Conservation (phyloP, 1,140 invertebrate genomes). For the Copidosoma floridanum region DNA sequence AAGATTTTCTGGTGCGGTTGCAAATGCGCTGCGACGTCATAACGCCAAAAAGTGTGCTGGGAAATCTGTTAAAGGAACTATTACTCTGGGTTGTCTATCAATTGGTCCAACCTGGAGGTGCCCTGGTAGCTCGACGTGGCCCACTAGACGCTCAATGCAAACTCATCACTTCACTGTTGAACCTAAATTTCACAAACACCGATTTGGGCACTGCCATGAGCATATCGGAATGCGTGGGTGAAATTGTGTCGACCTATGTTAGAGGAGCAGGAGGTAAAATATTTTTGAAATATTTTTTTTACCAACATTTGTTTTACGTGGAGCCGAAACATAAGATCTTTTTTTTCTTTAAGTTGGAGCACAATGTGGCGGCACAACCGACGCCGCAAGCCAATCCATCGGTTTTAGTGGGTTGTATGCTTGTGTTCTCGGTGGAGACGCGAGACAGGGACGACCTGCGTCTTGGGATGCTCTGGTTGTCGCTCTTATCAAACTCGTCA, state of each 20-base stretch:
- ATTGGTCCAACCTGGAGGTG: slow-evolving; percentile 69
- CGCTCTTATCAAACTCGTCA: slow-evolving; percentile 67
- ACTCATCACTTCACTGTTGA: slow-evolving; percentile 67
- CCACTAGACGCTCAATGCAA: slow-evolving; percentile 80
- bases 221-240: slow-evolving; percentile 71
- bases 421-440: slow-evolving; percentile 64
- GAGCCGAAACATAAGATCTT: slow-evolving; percentile 16
- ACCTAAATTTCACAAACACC: slow-evolving; percentile 66
- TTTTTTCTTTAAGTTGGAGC: slow-evolving; percentile 39
- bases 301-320: too few species aligned
- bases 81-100: slow-evolving; percentile 71
- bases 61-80: slow-evolving; percentile 66
- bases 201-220: slow-evolving; percentile 72
- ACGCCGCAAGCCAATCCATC: slow-evolving; percentile 40
- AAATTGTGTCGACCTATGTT: slow-evolving; percentile 50
- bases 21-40: slow-evolving; percentile 69
- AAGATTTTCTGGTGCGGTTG: slow-evolving; percentile 70
- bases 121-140: slow-evolving; percentile 69
- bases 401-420: slow-evolving; percentile 68
- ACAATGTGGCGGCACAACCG: slow-evolving; percentile 47
- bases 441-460: slow-evolving; percentile 60
- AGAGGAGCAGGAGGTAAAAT: slow-evolving; percentile 45
- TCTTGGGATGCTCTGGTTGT: slow-evolving; percentile 70
- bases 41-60: slow-evolving; percentile 58
- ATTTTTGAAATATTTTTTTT: too few species aligned